phyloP scores from a whole-genome alignment of 2,888 invertebrate species.

The Tenthredo scrophulariae region DNA sequence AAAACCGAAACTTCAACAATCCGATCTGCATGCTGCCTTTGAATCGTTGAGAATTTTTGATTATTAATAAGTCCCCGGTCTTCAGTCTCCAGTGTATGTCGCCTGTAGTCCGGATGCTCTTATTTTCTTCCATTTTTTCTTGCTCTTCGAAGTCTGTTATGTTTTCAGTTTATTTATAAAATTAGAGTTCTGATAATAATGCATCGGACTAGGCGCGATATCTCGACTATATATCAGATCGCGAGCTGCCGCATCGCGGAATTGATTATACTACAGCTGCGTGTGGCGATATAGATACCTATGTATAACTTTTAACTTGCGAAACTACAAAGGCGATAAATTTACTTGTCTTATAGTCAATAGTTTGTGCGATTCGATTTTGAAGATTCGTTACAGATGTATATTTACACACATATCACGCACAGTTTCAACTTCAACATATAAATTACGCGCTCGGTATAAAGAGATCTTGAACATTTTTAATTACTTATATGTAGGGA shows the following conservation, averaged over 20 bases:
- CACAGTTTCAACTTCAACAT: neutral
- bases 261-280: conserved; percentile 17
- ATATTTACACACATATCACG: neutral
- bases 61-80: too few relatives aligned
- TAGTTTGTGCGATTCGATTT: neutral
- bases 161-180: neutral
- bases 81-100: neutral
- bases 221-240: neutral
- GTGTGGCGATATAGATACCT: neutral
- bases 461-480: neutral
- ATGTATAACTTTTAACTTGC: neutral
- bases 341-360: neutral
- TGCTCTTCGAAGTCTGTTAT: neutral
- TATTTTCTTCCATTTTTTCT: neutral
- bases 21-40: neutral
- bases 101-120: neutral
- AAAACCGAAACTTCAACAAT: neutral
- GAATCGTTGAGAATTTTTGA: neutral
- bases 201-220: neutral
- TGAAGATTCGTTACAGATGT: neutral
- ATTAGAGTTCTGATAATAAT: neutral
- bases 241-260: neutral
- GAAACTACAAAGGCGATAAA: conserved; percentile 4
- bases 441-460: neutral
- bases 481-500: too few relatives aligned